phyloP scores from a whole-genome alignment of 2,888 invertebrate species.

The Pheosia gnoma region DNA sequence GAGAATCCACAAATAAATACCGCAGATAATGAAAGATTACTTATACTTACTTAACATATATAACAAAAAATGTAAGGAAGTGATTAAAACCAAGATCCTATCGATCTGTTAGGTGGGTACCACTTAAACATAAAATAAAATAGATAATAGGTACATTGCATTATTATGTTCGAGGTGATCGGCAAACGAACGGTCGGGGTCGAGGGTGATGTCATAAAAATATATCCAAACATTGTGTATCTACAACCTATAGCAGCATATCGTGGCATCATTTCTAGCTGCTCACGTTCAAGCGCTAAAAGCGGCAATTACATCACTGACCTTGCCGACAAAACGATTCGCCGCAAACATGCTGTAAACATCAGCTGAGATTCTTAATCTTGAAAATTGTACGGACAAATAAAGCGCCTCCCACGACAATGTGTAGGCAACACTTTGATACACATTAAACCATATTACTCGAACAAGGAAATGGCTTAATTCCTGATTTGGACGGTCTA shows the following conservation, averaged over 20 bases:
- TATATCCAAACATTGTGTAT: conserved; percentile 53
- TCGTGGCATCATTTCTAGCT: conserved; percentile 47
- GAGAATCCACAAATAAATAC: too few relatives aligned
- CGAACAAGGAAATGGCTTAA: conserved; percentile 54
- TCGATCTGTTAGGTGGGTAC: background rate
- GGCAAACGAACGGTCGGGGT: conserved; percentile 14
- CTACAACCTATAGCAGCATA: conserved; percentile 17
- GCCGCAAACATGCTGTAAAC: conserved; percentile 62
- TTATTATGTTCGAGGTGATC: conserved; percentile 1
- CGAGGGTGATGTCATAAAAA: conserved; percentile 70
- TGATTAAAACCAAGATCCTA: background rate
- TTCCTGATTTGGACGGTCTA: conserved; percentile 44
- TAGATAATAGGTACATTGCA: background rate
- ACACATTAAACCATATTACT: conserved; percentile 32
- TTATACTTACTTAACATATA: background rate
- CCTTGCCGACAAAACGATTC: conserved; percentile 68
- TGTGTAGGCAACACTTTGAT: conserved; percentile 20
- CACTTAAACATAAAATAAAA: background rate
- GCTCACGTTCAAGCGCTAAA: conserved; percentile 71
- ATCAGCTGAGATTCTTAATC: conserved; percentile 64
- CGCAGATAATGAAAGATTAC: too few relatives aligned
- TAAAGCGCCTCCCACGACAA: conserved; percentile 6
- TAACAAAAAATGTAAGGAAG: background rate
- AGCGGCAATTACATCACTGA: conserved; percentile 80
- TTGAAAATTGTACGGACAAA: conserved; percentile 16